Evolutionary conservation across 1,140 invertebrate genomes (phyloP), one percentile per base, ranked within the genome.

Genomic region (Drosophila gunungcola): DNA sequence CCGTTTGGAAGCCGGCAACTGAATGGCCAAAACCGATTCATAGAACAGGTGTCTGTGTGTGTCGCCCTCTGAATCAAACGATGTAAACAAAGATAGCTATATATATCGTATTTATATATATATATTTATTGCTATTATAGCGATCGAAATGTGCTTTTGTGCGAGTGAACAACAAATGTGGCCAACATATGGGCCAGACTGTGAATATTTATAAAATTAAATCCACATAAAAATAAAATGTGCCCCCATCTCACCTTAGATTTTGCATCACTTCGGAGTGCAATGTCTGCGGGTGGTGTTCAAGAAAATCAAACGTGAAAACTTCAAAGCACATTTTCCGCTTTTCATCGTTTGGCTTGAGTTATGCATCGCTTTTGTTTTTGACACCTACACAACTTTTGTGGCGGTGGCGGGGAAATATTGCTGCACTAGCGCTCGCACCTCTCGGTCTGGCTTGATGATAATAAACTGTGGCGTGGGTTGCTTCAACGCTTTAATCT

Each of bases 321-420:
- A 88, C 84, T 77, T 88, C 80, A 83, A 88, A 89, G 84, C 60
- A 56, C 42, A 61, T 70, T 81, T 76, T 75, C 81, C 80, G 80
- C 81, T 62, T 46, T 13, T 72, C 58, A 72, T 72, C 72, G 53
- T 58, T 60, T 32, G 62, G 56, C 57, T 58, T 72, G 48, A 51
- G 60, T 72, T 82, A 61, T 68, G 63, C 41, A 56, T 52, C 38
- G 67, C 42, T 62, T 80, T 72, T 74, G 63, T 79, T 85, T 84
- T 88, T 88, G 84, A 89, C 83, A 88, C 83, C 83, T 88, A 88
- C 83, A 88, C 83, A 73, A 63, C 51, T 51, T 63, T 65, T 63
- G 39, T 12, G 43, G 36, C n/a, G 13, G 52, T 39, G 36, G 38
- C 53, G 13, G 54, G 43, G 55, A 48, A 64, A 51, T 63, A 41